Evolutionary conservation across 2,113 vertebrate species (phyloP).

Genomic region (Gymnobelideus leadbeateri): DNA sequence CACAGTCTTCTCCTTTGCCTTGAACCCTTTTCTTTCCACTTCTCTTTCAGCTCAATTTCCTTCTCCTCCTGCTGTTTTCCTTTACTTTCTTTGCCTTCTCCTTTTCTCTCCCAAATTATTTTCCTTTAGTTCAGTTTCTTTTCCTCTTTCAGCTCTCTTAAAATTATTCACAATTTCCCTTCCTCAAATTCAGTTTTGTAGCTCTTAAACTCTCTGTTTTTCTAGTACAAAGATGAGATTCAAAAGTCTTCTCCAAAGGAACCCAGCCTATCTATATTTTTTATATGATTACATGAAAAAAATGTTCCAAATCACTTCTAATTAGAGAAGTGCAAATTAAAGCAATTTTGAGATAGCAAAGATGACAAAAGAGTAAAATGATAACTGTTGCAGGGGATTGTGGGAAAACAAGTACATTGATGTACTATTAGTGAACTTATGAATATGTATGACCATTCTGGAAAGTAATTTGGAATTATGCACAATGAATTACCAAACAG

Average conservation of each 20-base stretch:
- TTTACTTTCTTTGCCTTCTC: background rate
- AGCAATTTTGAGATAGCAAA: background rate
- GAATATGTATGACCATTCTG: background rate
- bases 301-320: background rate
- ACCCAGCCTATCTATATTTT: background rate
- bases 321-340: background rate
- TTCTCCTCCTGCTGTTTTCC: background rate
- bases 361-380: background rate
- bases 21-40: background rate
- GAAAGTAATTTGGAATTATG: background rate
- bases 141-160: background rate
- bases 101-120: background rate
- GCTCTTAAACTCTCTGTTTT: background rate
- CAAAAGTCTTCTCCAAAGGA: background rate
- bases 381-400: background rate
- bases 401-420: background rate
- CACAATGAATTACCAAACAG: background rate
- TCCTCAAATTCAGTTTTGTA: background rate
- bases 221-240: background rate
- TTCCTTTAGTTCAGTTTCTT: background rate
- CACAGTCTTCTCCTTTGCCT: too few species aligned
- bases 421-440: background rate
- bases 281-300: background rate
- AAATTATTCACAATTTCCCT: background rate
- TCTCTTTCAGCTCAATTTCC: background rate